Evolutionary conservation across 2,888 invertebrate species (phyloP), one percentile per base, ranked within the genome.

Genomic region (Pseudococcus viburni): DNA sequence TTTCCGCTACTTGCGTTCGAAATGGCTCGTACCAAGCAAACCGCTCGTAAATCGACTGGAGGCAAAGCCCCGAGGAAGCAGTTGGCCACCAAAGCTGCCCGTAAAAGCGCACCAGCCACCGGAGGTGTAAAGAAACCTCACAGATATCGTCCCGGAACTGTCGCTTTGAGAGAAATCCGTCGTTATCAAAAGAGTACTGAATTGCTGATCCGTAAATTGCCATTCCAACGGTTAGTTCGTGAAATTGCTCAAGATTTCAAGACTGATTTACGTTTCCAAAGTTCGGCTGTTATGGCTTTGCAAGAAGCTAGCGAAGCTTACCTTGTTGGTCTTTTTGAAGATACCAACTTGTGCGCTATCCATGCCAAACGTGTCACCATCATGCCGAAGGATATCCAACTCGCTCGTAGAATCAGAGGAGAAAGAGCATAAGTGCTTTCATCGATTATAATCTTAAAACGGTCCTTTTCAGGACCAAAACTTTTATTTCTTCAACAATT

Each of bases 381-480:
- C 12, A 51, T 51, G 48, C 48, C 48, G 12, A 51, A 51, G 4
- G 48, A 51, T 51, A 51, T 51, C 15, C 48, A 51, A 51, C 48
- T 51, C 12, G 48, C 48, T 51, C 48, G 48, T 51, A 51, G 48
- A 51, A 51, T 51, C 11, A 12, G 48, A 15, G 48, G 48, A 51
- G 48, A 51, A 51, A 51, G 48, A 51, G 48, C 48, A 9, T 51
- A 51, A 51, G 22, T 15, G 5, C 15, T 64, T 64, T 64, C 64
- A n/a, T 64, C 64, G 0, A 19, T 9, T 51, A 2, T 51, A 33
- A 33, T n/a, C 26, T 51, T 51, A 73, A 73, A 89, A 89, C 85
- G 89, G 89, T 77, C 89, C 85, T 89, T 89, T 86, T 89, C 86
- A 85, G 85, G 89, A 77, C 89, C 89, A 89, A 86, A 85, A 22